A percentile compares a stretch with the other conserved stretches of the same genome.
phyloP scores from a whole-genome alignment of 2,113 vertebrate genomes.

The Tychaedon coryphoeus region DNA sequence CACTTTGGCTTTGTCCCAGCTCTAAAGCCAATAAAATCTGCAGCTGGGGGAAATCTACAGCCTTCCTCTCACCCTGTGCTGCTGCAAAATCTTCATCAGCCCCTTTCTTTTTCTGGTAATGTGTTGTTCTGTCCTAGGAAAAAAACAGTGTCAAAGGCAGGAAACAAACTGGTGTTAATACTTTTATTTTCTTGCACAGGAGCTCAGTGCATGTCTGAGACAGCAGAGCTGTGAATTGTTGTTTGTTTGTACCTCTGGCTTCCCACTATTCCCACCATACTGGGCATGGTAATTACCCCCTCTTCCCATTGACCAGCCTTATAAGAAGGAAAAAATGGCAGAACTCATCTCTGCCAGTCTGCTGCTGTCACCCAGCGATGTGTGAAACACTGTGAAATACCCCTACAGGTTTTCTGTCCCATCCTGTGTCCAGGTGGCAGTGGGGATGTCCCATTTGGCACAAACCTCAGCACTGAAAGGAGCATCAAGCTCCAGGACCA shows the following conservation, averaged over 20 bases:
- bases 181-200: neutral
- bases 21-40: neutral
- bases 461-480: neutral
- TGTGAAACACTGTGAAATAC: neutral
- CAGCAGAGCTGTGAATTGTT: neutral
- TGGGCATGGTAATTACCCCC: neutral
- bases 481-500: neutral
- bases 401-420: neutral
- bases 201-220: neutral
- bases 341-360: neutral
- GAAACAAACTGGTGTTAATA: neutral
- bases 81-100: neutral
- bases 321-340: neutral
- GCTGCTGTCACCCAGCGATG: neutral
- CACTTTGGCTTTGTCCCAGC: neutral
- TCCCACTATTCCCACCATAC: too few species aligned
- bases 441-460: fast-evolving
- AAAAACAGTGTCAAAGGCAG: neutral
- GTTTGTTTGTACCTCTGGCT: neutral
- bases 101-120: neutral
- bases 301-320: neutral
- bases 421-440: neutral
- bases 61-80: neutral
- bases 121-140: neutral
- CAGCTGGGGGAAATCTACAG: neutral